These are phyloP conservation scores for Steatocranus sp. DNA, from an alignment of 2,797 vertebrate species.

Conservation along the genomic window DNA sequence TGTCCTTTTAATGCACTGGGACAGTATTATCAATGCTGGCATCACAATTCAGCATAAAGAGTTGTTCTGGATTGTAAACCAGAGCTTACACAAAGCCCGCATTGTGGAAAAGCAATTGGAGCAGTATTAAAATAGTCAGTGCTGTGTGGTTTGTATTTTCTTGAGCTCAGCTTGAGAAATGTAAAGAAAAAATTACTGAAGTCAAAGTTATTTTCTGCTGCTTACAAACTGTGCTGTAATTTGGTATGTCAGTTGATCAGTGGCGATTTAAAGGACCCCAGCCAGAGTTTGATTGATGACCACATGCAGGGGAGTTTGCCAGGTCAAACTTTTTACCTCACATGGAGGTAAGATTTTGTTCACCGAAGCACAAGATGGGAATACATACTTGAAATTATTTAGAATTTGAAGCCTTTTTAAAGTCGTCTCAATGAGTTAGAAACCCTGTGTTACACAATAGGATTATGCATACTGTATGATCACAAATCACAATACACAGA, in stretches of 20 bases:
- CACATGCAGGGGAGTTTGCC: neutral
- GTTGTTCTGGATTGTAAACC: neutral
- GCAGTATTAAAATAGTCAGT: neutral
- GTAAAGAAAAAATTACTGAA: neutral
- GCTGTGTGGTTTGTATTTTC: neutral
- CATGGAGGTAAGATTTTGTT: neutral
- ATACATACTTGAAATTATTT: neutral
- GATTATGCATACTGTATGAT: neutral
- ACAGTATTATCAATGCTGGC: constrained; percentile 3
- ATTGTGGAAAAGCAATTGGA: neutral
- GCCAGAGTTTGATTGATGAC: constrained; percentile 36
- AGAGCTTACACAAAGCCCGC: neutral
- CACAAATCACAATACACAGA: neutral
- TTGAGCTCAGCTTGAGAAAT: neutral
- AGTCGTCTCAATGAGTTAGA: neutral
- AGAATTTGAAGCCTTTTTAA: neutral
- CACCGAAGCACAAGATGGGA: neutral
- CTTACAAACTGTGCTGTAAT: constrained; percentile 32
- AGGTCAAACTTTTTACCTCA: neutral
- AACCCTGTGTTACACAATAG: neutral
- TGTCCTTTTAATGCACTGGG: neutral
- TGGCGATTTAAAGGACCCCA: constrained; percentile 14
- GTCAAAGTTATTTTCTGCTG: constrained; percentile 16
- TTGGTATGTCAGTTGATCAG: constrained; percentile 20
- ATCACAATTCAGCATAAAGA: neutral